phyloP scores from a whole-genome alignment of 2,113 vertebrate genomes.

The Brachypodius melanocephalos region DNA sequence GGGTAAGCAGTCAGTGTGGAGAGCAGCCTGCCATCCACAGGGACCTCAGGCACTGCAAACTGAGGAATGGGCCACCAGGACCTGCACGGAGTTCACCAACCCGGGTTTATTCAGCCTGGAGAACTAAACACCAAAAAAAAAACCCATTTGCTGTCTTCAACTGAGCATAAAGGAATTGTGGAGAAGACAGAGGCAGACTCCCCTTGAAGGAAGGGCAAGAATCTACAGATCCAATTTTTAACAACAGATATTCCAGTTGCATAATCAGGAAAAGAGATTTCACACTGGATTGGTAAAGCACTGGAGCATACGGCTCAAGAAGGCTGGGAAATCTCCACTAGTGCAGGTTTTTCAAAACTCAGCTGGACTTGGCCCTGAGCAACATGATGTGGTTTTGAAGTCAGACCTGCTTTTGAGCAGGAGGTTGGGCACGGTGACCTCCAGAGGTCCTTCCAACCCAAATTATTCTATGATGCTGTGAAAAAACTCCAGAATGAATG shows the following conservation, averaged over 20 bases:
- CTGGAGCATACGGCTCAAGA: not conserved
- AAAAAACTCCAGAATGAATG: not conserved
- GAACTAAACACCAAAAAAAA: not conserved
- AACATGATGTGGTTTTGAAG: constrained; percentile 18
- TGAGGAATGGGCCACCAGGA: not conserved
- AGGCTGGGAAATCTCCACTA: not conserved
- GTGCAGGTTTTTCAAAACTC: not conserved
- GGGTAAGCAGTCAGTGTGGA: not conserved
- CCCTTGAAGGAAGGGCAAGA: not conserved
- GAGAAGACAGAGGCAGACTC: not conserved
- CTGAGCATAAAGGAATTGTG: not conserved
- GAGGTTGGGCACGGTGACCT: constrained; percentile 1
- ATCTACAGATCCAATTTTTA: not conserved
- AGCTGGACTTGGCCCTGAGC: constrained; percentile 5
- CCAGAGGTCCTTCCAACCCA: constrained; percentile 41
- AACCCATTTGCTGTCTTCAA: not conserved
- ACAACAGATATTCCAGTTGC: not conserved
- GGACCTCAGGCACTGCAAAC: not conserved
- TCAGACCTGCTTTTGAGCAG: constrained; percentile 33
- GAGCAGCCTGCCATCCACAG: not conserved
- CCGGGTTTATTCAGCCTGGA: not conserved
- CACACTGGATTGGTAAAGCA: not conserved
- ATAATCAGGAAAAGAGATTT: not conserved
- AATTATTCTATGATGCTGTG: not conserved
- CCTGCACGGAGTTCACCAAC: not conserved